phyloP scores from a whole-genome alignment of 1,140 invertebrate genomes.

The Scaptomyza hsui region DNA sequence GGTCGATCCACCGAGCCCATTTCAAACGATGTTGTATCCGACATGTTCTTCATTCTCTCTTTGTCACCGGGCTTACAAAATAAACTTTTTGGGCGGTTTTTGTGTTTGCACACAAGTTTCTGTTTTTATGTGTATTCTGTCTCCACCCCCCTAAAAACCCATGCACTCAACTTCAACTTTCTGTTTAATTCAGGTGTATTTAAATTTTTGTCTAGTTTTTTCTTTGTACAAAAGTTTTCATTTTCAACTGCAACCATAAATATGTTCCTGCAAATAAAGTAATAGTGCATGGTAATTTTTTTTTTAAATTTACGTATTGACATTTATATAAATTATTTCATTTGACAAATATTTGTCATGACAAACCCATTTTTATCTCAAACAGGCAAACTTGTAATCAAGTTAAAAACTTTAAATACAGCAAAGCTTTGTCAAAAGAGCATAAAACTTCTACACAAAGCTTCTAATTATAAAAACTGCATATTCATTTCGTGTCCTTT shows the following conservation, averaged over 20 bases:
- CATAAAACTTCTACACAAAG: too few relatives aligned
- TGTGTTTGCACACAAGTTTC: constrained; percentile 38
- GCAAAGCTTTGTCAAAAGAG: too few relatives aligned
- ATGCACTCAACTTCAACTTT: constrained; percentile 37
- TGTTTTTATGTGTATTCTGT: not conserved
- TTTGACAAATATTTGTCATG: too few relatives aligned
- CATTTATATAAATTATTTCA: not conserved
- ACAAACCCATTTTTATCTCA: too few relatives aligned
- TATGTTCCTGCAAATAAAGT: constrained; percentile 21
- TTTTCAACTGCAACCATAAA: constrained; percentile 6
- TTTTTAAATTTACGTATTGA: too few relatives aligned
- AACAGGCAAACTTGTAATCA: too few relatives aligned
- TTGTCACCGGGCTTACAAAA: constrained; percentile 14
- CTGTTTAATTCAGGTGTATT: constrained; percentile 25
- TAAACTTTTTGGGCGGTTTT: constrained; percentile 36
- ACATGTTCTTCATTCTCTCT: constrained; percentile 53
- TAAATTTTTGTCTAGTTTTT: constrained; percentile 31
- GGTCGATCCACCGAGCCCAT: constrained; percentile 80
- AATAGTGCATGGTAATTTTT: not conserved
- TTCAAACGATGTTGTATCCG: constrained; percentile 76
- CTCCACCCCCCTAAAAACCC: constrained; percentile 17
- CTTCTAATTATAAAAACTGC: too few relatives aligned
- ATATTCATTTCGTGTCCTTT: too few relatives aligned
- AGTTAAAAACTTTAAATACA: too few relatives aligned
- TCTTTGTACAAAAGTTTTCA: not conserved